These are phyloP conservation scores for Bos javanicus DNA, from an alignment of 2,113 vertebrate genomes.

Conservation along the genomic window DNA sequence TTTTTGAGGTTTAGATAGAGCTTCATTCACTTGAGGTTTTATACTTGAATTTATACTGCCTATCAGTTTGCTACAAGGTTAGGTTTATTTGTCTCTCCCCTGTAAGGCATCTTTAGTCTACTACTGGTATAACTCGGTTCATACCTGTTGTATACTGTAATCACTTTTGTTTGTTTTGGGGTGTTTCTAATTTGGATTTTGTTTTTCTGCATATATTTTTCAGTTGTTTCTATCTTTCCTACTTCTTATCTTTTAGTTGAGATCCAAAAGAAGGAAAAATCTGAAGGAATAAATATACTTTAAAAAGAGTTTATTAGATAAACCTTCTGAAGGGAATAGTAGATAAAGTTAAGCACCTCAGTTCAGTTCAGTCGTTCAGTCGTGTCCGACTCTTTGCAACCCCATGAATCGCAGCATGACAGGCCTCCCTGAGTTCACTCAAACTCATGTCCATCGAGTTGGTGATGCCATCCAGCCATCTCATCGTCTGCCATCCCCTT, in stretches of 20 bases:
- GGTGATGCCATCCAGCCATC: too few species aligned
- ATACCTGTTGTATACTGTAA: constrained; percentile 76
- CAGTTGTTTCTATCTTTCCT: not conserved
- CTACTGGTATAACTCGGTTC: not conserved
- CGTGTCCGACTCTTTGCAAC: too few species aligned
- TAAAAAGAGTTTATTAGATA: constrained; percentile 73
- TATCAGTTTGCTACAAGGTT: not conserved
- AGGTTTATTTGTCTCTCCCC: not conserved
- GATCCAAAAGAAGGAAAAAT: constrained; percentile 67
- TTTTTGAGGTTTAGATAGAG: not conserved
- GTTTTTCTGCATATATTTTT: not conserved
- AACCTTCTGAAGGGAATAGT: constrained; percentile 41
- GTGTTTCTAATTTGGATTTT: constrained; percentile 46
- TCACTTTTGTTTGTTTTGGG: constrained; percentile 81
- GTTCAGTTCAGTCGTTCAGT: too few species aligned
- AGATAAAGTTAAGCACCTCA: constrained; percentile 67
- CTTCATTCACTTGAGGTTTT: not conserved
- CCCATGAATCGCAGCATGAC: too few species aligned
- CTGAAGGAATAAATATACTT: not conserved
- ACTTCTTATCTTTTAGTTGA: constrained; percentile 77
- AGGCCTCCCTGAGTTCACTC: too few species aligned
- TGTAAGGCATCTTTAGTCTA: not conserved
- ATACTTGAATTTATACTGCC: not conserved
- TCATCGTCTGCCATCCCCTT: too few species aligned
- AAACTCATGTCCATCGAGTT: too few species aligned